Evolutionary conservation across 2,888 invertebrate species (phyloP).

Genomic region (Lasioglossum morio): DNA sequence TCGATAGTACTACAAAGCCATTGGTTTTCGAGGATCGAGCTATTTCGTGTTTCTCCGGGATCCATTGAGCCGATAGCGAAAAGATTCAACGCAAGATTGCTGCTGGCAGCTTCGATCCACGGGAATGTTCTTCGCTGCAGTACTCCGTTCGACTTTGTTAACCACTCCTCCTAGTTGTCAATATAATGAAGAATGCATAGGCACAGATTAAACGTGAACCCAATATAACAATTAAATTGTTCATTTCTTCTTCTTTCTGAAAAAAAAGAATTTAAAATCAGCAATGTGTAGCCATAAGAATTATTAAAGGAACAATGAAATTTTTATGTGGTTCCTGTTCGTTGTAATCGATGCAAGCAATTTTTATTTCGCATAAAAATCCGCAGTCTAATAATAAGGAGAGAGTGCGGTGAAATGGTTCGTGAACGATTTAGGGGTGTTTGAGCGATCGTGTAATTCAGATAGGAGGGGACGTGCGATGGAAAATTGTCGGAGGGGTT

Average conservation of each 20-base stretch:
- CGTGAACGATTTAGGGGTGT: too few species aligned
- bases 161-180: background rate
- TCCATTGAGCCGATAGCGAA: slow-evolving; percentile 36
- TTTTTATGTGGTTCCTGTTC: background rate
- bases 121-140: background rate
- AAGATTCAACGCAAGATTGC: slow-evolving; percentile 32
- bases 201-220: too few species aligned
- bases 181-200: too few species aligned
- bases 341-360: too few species aligned
- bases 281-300: too few species aligned
- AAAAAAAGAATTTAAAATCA: background rate
- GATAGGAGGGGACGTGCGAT: too few species aligned
- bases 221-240: too few species aligned
- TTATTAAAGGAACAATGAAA: background rate
- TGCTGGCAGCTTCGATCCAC: background rate
- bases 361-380: background rate
- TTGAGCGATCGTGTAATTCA: too few species aligned
- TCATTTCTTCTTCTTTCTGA: too few species aligned
- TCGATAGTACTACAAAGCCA: slow-evolving; percentile 59
- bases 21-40: slow-evolving; percentile 31
- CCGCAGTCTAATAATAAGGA: too few species aligned
- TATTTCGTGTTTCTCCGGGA: slow-evolving; percentile 45
- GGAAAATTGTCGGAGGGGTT: background rate
- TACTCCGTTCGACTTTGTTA: background rate
- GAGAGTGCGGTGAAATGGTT: too few species aligned